Percentiles rank a stretch among this genome's conserved stretches.
These are phyloP conservation scores for Merodon equestris DNA, from an alignment of 2,888 invertebrate species.

Conservation along the genomic window DNA sequence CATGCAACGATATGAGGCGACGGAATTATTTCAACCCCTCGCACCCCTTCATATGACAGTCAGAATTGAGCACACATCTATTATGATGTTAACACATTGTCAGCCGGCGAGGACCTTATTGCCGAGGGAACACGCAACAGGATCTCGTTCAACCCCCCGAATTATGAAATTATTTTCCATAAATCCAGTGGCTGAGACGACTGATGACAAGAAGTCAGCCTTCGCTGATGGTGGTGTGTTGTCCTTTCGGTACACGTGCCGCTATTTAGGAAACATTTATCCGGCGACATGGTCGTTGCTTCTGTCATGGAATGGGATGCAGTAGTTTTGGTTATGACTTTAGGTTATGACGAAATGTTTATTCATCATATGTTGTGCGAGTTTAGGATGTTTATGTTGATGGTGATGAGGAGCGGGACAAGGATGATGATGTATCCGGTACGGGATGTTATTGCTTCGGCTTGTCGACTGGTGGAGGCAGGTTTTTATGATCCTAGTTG, in stretches of 20 bases:
- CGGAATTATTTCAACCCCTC: constrained; percentile 62
- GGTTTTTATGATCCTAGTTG: constrained; percentile 52
- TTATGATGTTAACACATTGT: constrained; percentile 69
- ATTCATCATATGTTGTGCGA: constrained; percentile 66
- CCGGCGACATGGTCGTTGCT: constrained; percentile 69
- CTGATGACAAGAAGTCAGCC: constrained; percentile 73
- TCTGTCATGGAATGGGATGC: constrained; percentile 36
- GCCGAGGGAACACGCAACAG: constrained; percentile 53
- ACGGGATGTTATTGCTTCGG: constrained; percentile 31
- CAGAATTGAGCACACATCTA: constrained; percentile 34
- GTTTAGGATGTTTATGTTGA: constrained; percentile 21
- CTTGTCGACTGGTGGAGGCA: constrained; percentile 57
- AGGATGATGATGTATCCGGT: constrained; percentile 56
- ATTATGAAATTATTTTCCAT: constrained; percentile 79
- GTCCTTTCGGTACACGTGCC: constrained; percentile 73
- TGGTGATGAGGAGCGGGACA: too few relatives aligned
- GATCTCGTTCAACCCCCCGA: constrained; percentile 74
- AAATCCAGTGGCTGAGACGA: constrained; percentile 70
- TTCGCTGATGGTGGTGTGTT: constrained; percentile 25
- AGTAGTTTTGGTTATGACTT: constrained; percentile 53
- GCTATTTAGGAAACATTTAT: constrained; percentile 78
- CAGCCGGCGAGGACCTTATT: constrained; percentile 27
- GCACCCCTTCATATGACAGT: constrained; percentile 3
- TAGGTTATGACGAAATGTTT: constrained; percentile 67
- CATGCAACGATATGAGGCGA: constrained; percentile 40